Evolutionary conservation across 2,888 invertebrate species (phyloP).

Genomic region (Orchesella flavescens): DNA sequence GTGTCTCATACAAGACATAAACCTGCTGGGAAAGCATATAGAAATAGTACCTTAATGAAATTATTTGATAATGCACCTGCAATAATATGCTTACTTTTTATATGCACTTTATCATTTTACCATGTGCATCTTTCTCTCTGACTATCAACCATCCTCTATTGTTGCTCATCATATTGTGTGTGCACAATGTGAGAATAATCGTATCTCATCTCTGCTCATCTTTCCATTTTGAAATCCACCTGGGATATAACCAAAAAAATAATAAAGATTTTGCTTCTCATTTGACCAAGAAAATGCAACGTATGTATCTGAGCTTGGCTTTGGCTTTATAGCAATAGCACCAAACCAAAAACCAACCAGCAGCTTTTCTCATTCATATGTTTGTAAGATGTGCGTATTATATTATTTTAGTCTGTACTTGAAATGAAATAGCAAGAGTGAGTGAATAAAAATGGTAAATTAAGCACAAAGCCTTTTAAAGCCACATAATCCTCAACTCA

Average conservation of each 20-base stretch:
- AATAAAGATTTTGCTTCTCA: not conserved
- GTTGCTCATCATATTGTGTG: slow-evolving; percentile 15
- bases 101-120: slow-evolving; percentile 23
- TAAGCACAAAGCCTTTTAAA: slow-evolving; percentile 43
- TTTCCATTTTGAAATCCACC: slow-evolving; percentile 8
- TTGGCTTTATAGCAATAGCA: not conserved
- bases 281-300: not conserved
- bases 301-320: not conserved
- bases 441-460: slow-evolving; percentile 34
- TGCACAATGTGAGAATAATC: slow-evolving; percentile 28
- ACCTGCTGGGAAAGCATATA: not conserved
- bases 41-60: slow-evolving; percentile 1
- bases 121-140: not conserved
- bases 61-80: slow-evolving; percentile 54
- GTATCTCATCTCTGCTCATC: slow-evolving; percentile 26
- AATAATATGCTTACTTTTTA: slow-evolving; percentile 7
- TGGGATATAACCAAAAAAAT: not conserved
- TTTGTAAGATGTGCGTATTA: not conserved
- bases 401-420: not conserved
- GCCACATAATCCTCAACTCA: slow-evolving; percentile 17
- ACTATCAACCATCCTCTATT: not conserved
- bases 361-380: not conserved
- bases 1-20: not conserved
- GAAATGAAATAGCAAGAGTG: not conserved
- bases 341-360: too few relatives aligned